These are phyloP conservation scores for Lasioglossum figueresi DNA, from an alignment of 2,888 invertebrate species.

Conservation along the genomic window DNA sequence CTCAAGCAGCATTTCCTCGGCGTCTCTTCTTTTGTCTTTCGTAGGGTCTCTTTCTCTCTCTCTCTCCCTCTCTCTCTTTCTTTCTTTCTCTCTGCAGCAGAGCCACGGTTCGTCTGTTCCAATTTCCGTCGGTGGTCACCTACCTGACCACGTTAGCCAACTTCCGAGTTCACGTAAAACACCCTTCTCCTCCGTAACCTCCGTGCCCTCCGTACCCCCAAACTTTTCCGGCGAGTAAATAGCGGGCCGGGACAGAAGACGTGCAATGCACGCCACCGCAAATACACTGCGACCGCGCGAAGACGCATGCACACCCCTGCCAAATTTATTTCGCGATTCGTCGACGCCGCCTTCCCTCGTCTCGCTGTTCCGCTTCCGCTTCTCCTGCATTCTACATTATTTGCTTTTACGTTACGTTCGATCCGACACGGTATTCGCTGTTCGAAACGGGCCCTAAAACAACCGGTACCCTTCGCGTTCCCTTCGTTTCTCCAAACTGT, in stretches of 20 bases:
- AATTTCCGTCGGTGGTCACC: constrained; percentile 49
- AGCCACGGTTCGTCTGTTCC: constrained; percentile 23
- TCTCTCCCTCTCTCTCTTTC: not conserved
- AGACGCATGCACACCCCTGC: constrained; percentile 11
- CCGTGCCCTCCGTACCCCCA: constrained; percentile 42
- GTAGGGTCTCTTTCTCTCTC: not conserved
- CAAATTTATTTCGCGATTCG: constrained; percentile 27
- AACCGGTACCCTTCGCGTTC: not conserved
- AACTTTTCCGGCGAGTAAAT: constrained; percentile 63
- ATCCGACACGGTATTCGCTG: not conserved
- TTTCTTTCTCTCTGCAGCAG: not conserved
- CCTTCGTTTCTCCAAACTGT: not conserved
- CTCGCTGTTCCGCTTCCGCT: not conserved
- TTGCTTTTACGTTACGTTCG: not conserved
- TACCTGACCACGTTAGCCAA: constrained; percentile 48
- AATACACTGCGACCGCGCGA: constrained; percentile 33
- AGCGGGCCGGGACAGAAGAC: constrained; percentile 42
- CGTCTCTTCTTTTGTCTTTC: not conserved
- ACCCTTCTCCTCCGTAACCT: not conserved
- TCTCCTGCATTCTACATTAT: not conserved
- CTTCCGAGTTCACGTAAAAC: constrained; percentile 51
- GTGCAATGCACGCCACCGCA: constrained; percentile 23
- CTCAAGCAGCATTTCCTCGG: not conserved
- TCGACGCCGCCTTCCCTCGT: not conserved
- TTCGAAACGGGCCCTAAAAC: not conserved